Percentiles rank a stretch among this genome's conserved stretches.
phyloP scores from a whole-genome alignment of 2,797 vertebrate genomes.

The Glossophaga mutica region DNA sequence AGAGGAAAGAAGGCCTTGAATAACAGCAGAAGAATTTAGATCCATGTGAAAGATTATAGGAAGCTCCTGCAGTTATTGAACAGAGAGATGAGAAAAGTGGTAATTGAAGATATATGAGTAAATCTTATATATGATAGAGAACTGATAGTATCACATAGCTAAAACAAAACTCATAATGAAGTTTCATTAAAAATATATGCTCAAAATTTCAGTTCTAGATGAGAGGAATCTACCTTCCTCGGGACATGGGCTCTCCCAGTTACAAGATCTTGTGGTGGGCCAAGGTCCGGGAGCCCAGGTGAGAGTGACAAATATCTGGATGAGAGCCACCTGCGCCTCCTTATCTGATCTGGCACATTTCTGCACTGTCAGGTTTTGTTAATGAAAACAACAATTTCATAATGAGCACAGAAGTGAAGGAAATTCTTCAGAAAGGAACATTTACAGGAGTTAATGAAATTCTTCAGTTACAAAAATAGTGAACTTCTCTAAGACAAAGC shows the following conservation, averaged over 20 bases:
- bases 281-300: not conserved
- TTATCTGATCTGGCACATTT: not conserved
- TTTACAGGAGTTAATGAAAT: not conserved
- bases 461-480: not conserved
- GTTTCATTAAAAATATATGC: not conserved
- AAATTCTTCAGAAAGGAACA: not conserved
- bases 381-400: not conserved
- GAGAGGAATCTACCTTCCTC: not conserved
- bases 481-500: not conserved
- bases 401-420: not conserved
- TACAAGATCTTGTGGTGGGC: not conserved
- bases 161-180: not conserved
- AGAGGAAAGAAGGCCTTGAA: not conserved
- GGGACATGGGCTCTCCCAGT: not conserved
- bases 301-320: too few relatives aligned
- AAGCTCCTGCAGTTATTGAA: not conserved
- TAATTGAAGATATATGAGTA: not conserved
- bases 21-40: not conserved
- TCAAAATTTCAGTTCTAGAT: not conserved
- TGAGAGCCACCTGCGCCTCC: not conserved
- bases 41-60: not conserved
- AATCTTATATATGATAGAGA: not conserved
- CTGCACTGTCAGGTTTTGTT: not conserved
- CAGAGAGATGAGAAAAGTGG: constrained; percentile 24
- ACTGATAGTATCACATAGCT: not conserved